phyloP scores from a whole-genome alignment of 2,113 vertebrate genomes.

The Chloebia gouldiae region DNA sequence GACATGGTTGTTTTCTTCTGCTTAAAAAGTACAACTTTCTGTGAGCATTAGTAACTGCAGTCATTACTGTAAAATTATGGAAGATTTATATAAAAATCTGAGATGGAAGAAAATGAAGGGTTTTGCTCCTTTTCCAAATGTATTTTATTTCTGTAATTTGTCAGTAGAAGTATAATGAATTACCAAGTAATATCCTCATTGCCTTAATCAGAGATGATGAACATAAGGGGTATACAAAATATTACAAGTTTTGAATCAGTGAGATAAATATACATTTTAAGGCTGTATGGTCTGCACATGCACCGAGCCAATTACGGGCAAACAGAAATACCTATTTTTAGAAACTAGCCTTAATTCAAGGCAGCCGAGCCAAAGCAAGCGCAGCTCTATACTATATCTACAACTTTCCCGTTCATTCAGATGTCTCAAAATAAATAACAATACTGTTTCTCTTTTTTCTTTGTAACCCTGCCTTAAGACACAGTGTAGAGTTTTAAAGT shows the following conservation, averaged over 20 bases:
- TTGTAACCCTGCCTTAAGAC: neutral
- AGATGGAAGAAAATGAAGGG: neutral
- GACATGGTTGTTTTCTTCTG: neutral
- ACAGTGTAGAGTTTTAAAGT: neutral
- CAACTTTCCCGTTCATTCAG: neutral
- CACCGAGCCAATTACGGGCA: neutral
- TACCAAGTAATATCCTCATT: neutral
- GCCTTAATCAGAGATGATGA: neutral
- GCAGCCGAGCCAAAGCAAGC: neutral
- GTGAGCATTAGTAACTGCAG: neutral
- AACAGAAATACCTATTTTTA: slow-evolving; percentile 17
- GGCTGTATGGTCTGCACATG: neutral
- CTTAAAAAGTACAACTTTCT: neutral
- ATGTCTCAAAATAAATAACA: neutral
- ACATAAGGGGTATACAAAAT: neutral
- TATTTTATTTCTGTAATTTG: slow-evolving; percentile 11
- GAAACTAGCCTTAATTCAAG: neutral
- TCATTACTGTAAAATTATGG: neutral
- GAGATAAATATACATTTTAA: neutral
- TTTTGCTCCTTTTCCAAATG: neutral
- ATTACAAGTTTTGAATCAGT: neutral
- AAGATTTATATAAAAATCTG: neutral
- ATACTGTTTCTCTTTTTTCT: neutral
- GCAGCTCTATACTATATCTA: neutral
- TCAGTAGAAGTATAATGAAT: neutral